Evolutionary conservation across 2,797 vertebrate genomes (phyloP).

Genomic region (Zenarchopterus dispar): DNA sequence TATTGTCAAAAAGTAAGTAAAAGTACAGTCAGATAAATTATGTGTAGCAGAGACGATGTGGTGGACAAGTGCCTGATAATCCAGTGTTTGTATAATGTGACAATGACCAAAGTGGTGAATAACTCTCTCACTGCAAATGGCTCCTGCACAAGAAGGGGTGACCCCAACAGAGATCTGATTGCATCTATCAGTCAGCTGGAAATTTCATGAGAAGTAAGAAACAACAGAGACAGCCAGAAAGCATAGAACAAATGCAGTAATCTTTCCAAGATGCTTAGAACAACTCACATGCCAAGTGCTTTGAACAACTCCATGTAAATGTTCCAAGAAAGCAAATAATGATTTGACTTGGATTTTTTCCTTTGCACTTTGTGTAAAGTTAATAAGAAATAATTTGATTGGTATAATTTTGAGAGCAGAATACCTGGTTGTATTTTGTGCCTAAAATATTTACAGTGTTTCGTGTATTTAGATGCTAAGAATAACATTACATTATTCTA

Average conservation of each 20-base stretch:
- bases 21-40: not conserved
- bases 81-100: not conserved
- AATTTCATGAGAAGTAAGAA: slow-evolving; percentile 6
- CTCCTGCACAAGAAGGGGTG: not conserved
- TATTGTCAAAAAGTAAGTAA: too few relatives aligned
- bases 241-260: not conserved
- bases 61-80: not conserved
- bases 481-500: too few relatives aligned
- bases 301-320: not conserved
- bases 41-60: not conserved
- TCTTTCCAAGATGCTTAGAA: not conserved
- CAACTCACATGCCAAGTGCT: not conserved
- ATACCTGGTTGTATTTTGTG: too few relatives aligned
- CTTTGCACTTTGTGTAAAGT: not conserved
- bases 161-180: not conserved
- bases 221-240: slow-evolving; percentile 1
- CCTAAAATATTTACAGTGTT: too few relatives aligned
- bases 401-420: too few relatives aligned
- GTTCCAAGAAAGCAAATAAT: not conserved
- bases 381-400: too few relatives aligned
- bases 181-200: not conserved
- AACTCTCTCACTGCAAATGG: not conserved
- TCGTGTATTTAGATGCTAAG: too few relatives aligned
- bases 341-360: not conserved
- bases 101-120: not conserved